Evolutionary conservation across 2,888 invertebrate genomes (phyloP).

Genomic region (Volucella inanis): DNA sequence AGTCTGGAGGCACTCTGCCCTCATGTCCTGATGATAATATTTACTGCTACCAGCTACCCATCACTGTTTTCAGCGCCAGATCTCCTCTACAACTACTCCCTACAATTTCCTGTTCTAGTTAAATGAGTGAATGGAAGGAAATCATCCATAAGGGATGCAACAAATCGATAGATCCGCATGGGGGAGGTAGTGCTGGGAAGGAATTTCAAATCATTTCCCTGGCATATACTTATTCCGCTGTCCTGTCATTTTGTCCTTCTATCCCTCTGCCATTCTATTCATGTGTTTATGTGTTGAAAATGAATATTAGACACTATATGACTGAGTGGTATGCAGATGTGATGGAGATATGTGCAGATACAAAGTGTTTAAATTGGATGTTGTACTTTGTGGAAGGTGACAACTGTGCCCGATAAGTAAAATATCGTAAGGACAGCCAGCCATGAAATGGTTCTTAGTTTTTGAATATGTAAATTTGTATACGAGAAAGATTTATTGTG

Average conservation of each 20-base stretch:
- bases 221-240: not conserved
- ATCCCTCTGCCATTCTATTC: not conserved
- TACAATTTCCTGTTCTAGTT: constrained; percentile 21
- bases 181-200: not conserved
- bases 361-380: constrained; percentile 28
- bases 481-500: constrained; percentile 31
- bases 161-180: constrained; percentile 45
- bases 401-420: constrained; percentile 59
- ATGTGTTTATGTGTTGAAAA: not conserved
- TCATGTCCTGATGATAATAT: constrained; percentile 48
- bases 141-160: constrained; percentile 56
- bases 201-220: not conserved
- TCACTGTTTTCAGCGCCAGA: too few species aligned
- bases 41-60: constrained; percentile 18
- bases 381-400: constrained; percentile 46
- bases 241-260: constrained; percentile 1
- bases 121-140: constrained; percentile 37
- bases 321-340: constrained; percentile 45
- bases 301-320: not conserved
- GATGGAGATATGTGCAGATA: constrained; percentile 39
- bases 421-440: constrained; percentile 32
- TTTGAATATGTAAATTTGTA: constrained; percentile 13
- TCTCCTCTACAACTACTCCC: not conserved
- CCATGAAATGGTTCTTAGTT: not conserved
- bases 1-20: constrained; percentile 37